Evolutionary conservation across 2,113 vertebrate species (phyloP).

Genomic region (Antechinus stuartii): DNA sequence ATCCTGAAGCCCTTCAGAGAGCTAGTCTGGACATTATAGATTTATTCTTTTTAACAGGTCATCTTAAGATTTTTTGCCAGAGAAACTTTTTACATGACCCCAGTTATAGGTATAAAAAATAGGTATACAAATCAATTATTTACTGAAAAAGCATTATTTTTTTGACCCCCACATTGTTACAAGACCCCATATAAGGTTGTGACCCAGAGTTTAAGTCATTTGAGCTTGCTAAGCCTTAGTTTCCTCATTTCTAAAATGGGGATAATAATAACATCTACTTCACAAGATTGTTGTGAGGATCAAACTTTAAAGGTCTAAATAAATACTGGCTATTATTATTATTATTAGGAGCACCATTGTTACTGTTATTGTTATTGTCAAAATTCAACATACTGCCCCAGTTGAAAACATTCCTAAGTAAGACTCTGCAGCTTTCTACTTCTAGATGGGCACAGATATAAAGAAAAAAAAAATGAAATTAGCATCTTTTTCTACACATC

Average conservation of each 20-base stretch:
- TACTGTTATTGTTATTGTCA: background rate
- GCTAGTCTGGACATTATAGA: too few species aligned
- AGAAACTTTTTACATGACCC: too few species aligned
- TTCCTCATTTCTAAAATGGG: background rate
- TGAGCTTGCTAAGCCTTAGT: background rate
- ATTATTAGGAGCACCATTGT: background rate
- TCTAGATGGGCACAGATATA: background rate
- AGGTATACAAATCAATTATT: too few species aligned
- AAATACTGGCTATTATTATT: background rate
- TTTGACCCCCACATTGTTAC: too few species aligned
- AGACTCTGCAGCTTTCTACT: background rate
- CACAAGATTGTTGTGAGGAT: background rate
- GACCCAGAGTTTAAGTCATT: background rate
- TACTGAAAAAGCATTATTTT: too few species aligned
- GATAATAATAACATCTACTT: background rate
- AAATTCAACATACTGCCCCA: background rate
- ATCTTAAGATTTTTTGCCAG: too few species aligned
- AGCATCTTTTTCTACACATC: background rate
- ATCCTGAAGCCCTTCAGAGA: too few species aligned
- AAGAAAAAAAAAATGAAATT: conserved; percentile 16
- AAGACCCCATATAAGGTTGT: too few species aligned
- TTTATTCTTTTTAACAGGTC: too few species aligned
- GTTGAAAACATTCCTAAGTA: background rate
- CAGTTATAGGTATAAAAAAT: too few species aligned
- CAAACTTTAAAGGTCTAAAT: background rate